Evolutionary conservation across 2,797 vertebrate species (phyloP).

Genomic region (Catamblyrhynchus diadema): DNA sequence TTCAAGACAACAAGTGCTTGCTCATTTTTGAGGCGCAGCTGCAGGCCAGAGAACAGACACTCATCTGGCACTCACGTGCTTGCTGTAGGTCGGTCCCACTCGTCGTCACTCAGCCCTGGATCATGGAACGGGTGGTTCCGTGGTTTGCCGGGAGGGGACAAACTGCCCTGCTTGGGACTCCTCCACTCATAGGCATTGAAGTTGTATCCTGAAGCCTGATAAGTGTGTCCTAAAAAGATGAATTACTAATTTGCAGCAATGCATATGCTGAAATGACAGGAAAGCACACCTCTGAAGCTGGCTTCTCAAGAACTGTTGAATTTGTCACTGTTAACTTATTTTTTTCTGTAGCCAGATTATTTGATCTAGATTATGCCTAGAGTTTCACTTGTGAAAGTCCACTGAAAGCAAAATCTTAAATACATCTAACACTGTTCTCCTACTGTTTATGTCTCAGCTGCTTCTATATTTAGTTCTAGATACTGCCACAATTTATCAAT

Average conservation of each 20-base stretch:
- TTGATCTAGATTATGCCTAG: not conserved
- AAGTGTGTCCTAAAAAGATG: constrained; percentile 78
- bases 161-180: constrained; percentile 83
- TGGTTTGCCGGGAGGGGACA: constrained; percentile 84
- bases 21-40: not conserved
- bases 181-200: constrained; percentile 94
- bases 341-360: not conserved
- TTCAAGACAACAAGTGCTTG: not conserved
- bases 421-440: not conserved
- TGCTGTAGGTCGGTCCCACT: constrained; percentile 87
- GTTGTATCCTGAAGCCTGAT: constrained; percentile 89
- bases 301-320: not conserved
- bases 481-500: not conserved
- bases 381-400: not conserved
- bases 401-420: not conserved
- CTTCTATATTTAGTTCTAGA: not conserved
- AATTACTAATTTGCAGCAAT: not conserved
- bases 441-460: not conserved
- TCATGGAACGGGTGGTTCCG: constrained; percentile 86
- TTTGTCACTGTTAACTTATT: not conserved
- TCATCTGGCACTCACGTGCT: constrained; percentile 77
- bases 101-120: constrained; percentile 86
- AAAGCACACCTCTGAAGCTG: not conserved
- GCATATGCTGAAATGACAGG: not conserved
- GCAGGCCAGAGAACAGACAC: not conserved